These are phyloP conservation scores for Macaria notata DNA, from an alignment of 2,888 invertebrate genomes.

Conservation along the genomic window DNA sequence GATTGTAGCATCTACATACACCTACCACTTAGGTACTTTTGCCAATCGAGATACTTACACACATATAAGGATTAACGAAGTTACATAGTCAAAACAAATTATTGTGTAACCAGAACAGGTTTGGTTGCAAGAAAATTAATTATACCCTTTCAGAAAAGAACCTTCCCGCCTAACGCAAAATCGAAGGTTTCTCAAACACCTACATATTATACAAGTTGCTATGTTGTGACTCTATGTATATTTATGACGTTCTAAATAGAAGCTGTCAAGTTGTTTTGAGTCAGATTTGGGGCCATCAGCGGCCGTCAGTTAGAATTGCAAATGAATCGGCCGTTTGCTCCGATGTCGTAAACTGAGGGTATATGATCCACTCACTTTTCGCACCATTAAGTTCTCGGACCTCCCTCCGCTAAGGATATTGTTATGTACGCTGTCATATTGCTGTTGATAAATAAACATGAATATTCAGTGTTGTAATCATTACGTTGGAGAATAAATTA, in stretches of 20 bases:
- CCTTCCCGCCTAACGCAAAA: no score
- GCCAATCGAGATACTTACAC: no score
- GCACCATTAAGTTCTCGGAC: conserved; percentile 79
- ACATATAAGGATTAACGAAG: no score
- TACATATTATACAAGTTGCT: not conserved
- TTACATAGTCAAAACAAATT: no score
- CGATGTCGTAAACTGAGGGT: conserved; percentile 77
- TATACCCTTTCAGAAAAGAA: no score
- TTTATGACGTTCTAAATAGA: conserved; percentile 14
- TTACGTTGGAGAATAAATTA: no score
- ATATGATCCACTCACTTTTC: conserved; percentile 82
- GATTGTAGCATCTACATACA: not conserved
- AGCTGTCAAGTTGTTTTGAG: conserved; percentile 36
- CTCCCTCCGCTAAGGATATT: conserved; percentile 56
- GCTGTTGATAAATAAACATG: conserved; percentile 39
- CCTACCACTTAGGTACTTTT: no score
- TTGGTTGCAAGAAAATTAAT: no score
- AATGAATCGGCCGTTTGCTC: conserved; percentile 81
- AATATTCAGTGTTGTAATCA: conserved; percentile 11
- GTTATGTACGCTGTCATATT: conserved; percentile 61
- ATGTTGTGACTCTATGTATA: conserved; percentile 10
- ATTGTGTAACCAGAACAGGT: no score
- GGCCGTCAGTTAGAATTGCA: conserved; percentile 78
- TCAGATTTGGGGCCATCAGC: conserved; percentile 47
- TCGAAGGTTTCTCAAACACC: not conserved